Evolutionary conservation across 2,888 invertebrate genomes (phyloP).

Genomic region (Oscheius sp.): DNA sequence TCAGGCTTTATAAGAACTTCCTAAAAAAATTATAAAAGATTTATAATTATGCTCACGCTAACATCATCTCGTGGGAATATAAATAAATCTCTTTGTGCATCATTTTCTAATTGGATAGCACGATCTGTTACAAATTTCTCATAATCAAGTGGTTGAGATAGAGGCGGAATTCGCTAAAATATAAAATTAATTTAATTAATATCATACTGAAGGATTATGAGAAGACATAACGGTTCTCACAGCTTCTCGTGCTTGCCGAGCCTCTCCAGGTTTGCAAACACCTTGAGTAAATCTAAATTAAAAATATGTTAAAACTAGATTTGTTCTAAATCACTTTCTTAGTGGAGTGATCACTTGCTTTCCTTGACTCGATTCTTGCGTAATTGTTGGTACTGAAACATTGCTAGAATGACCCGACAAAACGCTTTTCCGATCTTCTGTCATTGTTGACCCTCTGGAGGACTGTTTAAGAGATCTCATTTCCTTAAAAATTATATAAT

Average conservation of each 20-base stretch:
- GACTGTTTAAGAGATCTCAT: conserved; percentile 25
- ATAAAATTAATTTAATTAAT: not conserved
- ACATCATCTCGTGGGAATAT: conserved; percentile 69
- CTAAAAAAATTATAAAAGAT: conserved; percentile 1
- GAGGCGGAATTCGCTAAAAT: conserved; percentile 62
- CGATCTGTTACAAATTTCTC: conserved; percentile 66
- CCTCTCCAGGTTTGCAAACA: conserved; percentile 65
- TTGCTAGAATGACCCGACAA: conserved; percentile 56
- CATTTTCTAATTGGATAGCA: conserved; percentile 65
- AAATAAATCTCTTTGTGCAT: conserved; percentile 64
- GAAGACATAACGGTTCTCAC: conserved; percentile 60
- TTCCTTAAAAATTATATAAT: too few relatives aligned
- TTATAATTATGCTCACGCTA: conserved; percentile 40
- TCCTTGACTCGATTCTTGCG: conserved; percentile 51
- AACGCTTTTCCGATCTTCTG: conserved; percentile 54
- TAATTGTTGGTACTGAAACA: conserved; percentile 45
- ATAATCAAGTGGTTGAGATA: conserved; percentile 64
- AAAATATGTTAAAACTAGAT: not conserved
- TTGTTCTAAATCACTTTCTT: conserved; percentile 46
- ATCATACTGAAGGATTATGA: conserved; percentile 58
- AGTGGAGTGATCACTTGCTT: conserved; percentile 42
- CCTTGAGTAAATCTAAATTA: conserved; percentile 62
- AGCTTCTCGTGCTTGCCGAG: conserved; percentile 66
- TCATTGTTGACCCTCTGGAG: conserved; percentile 27
- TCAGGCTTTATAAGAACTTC: conserved; percentile 33